These are phyloP conservation scores for Gonioctena quinquepunctata DNA, from an alignment of 1,140 invertebrate genomes.

Conservation along the genomic window DNA sequence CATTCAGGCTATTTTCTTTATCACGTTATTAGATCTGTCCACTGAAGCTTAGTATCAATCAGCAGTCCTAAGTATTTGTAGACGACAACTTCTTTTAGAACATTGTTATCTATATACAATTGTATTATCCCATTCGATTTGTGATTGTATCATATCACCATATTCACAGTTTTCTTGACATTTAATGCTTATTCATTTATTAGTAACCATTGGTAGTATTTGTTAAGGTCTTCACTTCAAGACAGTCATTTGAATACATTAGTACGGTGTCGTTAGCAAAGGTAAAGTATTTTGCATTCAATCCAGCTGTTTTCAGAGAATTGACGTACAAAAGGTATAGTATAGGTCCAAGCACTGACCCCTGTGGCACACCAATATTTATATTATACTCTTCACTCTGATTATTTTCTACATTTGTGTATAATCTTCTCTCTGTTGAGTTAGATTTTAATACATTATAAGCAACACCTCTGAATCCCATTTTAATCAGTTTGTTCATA, in stretches of 20 bases:
- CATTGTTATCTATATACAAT: too few species aligned
- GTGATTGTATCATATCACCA: too few species aligned
- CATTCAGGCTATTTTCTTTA: too few species aligned
- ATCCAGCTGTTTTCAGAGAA: neutral
- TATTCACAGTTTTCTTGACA: neutral
- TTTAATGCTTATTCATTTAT: neutral
- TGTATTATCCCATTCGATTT: too few species aligned
- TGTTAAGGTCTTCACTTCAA: neutral
- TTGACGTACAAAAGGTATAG: neutral
- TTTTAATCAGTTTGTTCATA: conserved; percentile 4
- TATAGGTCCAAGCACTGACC: conserved; percentile 1
- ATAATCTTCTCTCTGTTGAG: neutral
- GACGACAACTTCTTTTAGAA: too few species aligned
- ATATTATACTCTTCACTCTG: conserved; percentile 10
- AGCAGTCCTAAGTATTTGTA: too few species aligned
- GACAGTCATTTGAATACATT: neutral
- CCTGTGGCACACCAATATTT: neutral
- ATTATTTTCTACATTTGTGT: neutral
- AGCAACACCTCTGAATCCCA: conserved; percentile 16
- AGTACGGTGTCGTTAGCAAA: neutral
- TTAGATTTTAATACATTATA: neutral
- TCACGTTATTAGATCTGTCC: too few species aligned
- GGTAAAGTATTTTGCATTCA: neutral
- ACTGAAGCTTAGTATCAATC: too few species aligned
- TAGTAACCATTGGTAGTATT: neutral